Percentiles rank a stretch among this genome's conserved stretches.
Evolutionary conservation across 2,113 vertebrate species (phyloP).

Genomic region (Columbina picui): DNA sequence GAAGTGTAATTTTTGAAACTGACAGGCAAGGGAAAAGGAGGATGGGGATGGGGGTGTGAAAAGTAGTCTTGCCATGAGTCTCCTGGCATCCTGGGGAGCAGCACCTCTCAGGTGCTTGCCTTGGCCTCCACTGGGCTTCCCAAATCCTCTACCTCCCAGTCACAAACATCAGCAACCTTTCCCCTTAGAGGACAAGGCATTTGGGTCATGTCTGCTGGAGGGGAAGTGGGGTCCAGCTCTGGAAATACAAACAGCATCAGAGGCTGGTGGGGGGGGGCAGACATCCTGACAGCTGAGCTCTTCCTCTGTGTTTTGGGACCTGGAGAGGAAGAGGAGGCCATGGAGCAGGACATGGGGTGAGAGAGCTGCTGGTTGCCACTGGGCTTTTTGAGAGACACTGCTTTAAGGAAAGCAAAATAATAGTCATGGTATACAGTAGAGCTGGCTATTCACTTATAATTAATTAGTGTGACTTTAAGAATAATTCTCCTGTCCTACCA

Average conservation of each 20-base stretch:
- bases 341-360: background rate
- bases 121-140: background rate
- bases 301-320: rapidly evolving
- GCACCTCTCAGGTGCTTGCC: background rate
- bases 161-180: background rate
- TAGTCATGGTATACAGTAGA: background rate
- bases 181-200: background rate
- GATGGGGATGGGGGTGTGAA: background rate
- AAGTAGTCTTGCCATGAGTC: background rate
- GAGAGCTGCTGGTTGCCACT: background rate
- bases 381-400: background rate
- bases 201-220: background rate
- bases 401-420: background rate
- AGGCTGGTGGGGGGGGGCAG: rapidly evolving
- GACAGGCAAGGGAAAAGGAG: background rate
- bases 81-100: background rate
- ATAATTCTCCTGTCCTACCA: background rate
- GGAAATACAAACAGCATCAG: background rate
- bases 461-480: background rate
- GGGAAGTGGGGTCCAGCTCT: background rate
- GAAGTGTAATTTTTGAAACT: background rate
- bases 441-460: background rate
- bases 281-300: background rate
- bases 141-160: rapidly evolving
- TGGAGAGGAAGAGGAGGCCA: background rate